A percentile compares a stretch with the other conserved stretches of the same genome.
phyloP scores from a whole-genome alignment of 2,888 invertebrate species.

The Meandrusa payeni region DNA sequence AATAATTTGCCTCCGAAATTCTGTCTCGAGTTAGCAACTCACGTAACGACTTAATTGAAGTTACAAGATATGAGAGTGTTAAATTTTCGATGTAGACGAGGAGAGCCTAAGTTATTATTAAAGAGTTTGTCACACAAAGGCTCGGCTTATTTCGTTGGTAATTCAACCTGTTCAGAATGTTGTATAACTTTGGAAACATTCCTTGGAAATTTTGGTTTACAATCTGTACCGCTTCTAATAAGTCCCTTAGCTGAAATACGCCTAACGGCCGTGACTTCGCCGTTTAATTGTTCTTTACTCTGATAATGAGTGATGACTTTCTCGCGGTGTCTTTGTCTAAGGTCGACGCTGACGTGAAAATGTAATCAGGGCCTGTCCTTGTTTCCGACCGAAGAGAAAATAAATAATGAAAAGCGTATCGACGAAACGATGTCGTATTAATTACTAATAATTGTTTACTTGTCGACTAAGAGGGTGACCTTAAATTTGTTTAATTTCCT shows the following conservation, averaged over 20 bases:
- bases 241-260: constrained; percentile 57
- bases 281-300: constrained; percentile 69
- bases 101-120: constrained; percentile 16
- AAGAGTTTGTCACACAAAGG: constrained; percentile 11
- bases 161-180: constrained; percentile 6
- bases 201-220: constrained; percentile 29
- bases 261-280: constrained; percentile 71
- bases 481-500: too few relatives aligned
- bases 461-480: constrained; percentile 4
- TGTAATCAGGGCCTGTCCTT: constrained; percentile 60
- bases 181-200: constrained; percentile 51
- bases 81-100: constrained; percentile 19
- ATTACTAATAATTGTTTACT: constrained; percentile 15
- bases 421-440: constrained; percentile 24
- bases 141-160: constrained; percentile 1
- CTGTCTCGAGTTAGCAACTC: constrained; percentile 17
- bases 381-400: constrained; percentile 30
- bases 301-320: constrained; percentile 77
- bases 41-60: constrained; percentile 22
- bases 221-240: constrained; percentile 19
- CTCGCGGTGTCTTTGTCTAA: constrained; percentile 69
- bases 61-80: constrained; percentile 20
- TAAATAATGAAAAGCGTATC: constrained; percentile 34
- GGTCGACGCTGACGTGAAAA: constrained; percentile 70
- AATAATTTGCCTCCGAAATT: constrained; percentile 22